Conservation (phyloP, 2,797 vertebrate species). For the Eupleurogrammus muticus region DNA sequence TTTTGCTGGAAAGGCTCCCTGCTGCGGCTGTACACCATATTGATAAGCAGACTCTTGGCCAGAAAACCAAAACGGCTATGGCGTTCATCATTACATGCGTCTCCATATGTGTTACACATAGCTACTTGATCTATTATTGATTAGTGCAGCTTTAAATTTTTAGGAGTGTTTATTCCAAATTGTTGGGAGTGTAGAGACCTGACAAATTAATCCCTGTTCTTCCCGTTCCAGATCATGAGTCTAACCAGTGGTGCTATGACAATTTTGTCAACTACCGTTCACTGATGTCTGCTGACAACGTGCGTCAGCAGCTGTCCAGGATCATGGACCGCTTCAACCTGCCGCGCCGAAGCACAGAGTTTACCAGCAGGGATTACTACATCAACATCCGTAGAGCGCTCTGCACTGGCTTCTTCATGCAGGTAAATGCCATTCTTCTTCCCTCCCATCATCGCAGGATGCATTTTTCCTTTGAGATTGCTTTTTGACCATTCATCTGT, state of each 20-base stretch:
- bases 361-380: constrained; percentile 98
- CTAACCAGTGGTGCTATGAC: constrained; percentile 99
- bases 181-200: neutral
- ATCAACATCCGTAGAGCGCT: constrained; percentile 98
- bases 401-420: constrained; percentile 99
- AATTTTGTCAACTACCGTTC: constrained; percentile 99
- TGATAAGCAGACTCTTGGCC: too few species aligned
- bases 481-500: neutral
- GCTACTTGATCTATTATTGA: neutral
- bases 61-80: neutral
- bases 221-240: constrained; percentile 92
- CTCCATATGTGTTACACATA: neutral
- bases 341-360: constrained; percentile 97
- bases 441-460: constrained; percentile 73
- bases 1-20: neutral
- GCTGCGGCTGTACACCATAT: too few species aligned
- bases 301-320: constrained; percentile 97
- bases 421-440: constrained; percentile 78
- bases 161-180: neutral
- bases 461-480: neutral
- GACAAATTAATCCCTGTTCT: neutral
- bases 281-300: constrained; percentile 99
- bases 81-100: neutral
- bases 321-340: constrained; percentile 99
- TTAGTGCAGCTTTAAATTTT: neutral